Base-by-base conservation (phyloP, 2,797 vertebrate species). In the Sebastes melanostomus region DNA sequence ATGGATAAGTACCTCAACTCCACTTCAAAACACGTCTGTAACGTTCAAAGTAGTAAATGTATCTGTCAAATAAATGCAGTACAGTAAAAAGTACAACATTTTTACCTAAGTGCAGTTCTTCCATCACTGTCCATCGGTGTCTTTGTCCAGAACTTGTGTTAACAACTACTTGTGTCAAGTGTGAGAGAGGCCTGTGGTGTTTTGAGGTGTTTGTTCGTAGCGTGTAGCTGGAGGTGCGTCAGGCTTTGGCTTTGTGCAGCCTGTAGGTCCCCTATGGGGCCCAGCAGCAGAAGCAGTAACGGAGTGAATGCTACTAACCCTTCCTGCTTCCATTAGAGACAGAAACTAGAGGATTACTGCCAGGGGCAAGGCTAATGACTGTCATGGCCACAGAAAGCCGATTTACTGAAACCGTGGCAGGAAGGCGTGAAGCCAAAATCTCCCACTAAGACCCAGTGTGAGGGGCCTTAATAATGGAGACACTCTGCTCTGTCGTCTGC, bases 371-470 rank as follows among this genome's bases (percentile, higher is more conserved):
- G 93, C 95, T 96, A 96, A 96, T 95, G 94, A 95, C 92, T 93
- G 93, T 94, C 93, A 94, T 93, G 91, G 94, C 90, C 82, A 88
- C 91, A 91, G 92, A 95, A 96, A 96, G 94, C 94, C 94, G 95
- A 95, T 96, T 96, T 96, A 88, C 90, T 87, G 91, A 91, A 93
- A 93, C 93, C 78, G 92, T 89, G 86, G 91, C 92, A 90, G 92
- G 86, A 85, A 94, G 90, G 95, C 94, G 88, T 94, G 93, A 96
- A 95, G 92, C 91, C 94, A 91, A 95, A 95, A 95, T 95, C 95
- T 95, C 92, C 91, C 86, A 88, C 94, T 95, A 94, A 95, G 93
- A 95, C 94, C 88, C 88, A 83, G 81, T 62, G 86, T 94, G 93
- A 94, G 87, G 84, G 75, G 85, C 88, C 90, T 91, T 94, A 95